phyloP scores from a whole-genome alignment of 2,113 vertebrate genomes.

The Orthonyx spaldingii region DNA sequence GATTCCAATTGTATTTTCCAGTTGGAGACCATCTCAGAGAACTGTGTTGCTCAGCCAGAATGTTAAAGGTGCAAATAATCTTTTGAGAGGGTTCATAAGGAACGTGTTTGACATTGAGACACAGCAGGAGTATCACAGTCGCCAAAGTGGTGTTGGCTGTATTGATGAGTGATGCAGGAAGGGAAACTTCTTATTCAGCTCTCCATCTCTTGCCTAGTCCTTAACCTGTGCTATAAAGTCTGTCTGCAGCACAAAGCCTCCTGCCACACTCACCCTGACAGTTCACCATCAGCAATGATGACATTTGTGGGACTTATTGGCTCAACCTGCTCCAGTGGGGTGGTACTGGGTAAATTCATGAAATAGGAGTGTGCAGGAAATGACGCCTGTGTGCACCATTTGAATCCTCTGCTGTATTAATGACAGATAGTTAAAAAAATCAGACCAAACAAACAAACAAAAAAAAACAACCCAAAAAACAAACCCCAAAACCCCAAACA shows the following conservation, averaged over 20 bases:
- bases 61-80: background rate
- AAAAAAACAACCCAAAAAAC: background rate
- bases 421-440: background rate
- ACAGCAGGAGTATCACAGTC: background rate
- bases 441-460: background rate
- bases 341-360: background rate
- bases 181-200: background rate
- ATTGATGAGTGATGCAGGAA: background rate
- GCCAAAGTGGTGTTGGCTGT: background rate
- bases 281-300: background rate
- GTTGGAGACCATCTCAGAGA: background rate
- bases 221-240: background rate
- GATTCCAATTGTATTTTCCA: background rate
- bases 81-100: background rate
- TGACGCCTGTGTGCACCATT: background rate
- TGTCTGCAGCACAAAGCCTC: background rate
- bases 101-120: background rate
- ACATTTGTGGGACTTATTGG: background rate
- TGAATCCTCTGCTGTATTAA: background rate
- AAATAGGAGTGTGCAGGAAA: accelerated
- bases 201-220: background rate
- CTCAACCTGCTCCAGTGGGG: accelerated
- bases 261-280: background rate
- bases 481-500: too few relatives aligned
- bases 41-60: background rate